Evolutionary conservation across 2,113 vertebrate species (phyloP).

Genomic region (Mastomys natalensis): DNA sequence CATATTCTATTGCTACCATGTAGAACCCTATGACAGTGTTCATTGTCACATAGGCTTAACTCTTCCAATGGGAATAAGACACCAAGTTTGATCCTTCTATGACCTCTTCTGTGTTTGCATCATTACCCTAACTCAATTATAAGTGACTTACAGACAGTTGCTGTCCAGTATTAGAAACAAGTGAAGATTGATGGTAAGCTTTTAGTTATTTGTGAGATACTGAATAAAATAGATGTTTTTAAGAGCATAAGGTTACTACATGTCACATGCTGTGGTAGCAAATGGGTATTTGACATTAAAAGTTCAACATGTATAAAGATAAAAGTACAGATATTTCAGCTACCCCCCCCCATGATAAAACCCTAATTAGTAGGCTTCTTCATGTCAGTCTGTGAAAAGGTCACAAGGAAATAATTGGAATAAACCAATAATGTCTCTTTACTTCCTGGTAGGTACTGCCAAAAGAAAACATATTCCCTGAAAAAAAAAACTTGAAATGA

Average conservation of each 20-base stretch:
- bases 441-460: too few species aligned
- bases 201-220: too few species aligned
- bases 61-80: neutral
- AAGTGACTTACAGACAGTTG: neutral
- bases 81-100: neutral
- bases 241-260: neutral
- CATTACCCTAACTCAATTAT: neutral
- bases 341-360: too few species aligned
- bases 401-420: too few species aligned
- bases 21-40: neutral
- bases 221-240: neutral
- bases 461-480: too few species aligned
- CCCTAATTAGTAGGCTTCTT: too few species aligned
- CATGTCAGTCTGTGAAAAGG: too few species aligned
- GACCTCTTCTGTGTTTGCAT: neutral
- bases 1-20: neutral
- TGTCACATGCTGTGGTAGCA: neutral
- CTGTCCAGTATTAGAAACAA: neutral
- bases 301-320: neutral
- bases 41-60: neutral
- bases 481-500: too few species aligned
- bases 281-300: neutral
- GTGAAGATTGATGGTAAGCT: neutral
- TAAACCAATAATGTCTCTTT: too few species aligned
- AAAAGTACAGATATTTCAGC: too few species aligned